Evolutionary conservation across 2,888 invertebrate species (phyloP), one percentile per base, ranked within the genome.

Genomic region (Dryococelus australis): DNA sequence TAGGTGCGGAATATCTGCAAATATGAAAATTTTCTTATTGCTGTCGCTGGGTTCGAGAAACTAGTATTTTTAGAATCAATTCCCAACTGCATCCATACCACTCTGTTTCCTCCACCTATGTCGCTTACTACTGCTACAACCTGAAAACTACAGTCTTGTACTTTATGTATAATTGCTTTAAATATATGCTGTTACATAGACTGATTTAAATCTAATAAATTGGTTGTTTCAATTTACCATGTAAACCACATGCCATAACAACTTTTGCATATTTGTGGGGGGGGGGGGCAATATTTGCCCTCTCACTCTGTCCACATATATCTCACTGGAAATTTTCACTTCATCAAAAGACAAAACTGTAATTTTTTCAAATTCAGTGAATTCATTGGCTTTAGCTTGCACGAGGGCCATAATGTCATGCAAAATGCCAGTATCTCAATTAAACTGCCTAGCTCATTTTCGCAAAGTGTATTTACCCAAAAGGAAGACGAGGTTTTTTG

Each of bases 81-180:
- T 65, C 20, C 65, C 24, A 65, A 24, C 65, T 65, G 65, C 24
- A 12, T 65, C 65, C 20, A 65, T 65, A 65, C 16, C 65, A 65
- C 65, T 65, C 65, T 65, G 65, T 65, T 65, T 65, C 65, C 65
- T 65, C 65, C 10, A n/a, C n/a, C n/a, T n/a, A n/a, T n/a, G n/a
- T n/a, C n/a, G n/a, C n/a, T n/a, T n/a, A n/a, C n/a, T n/a, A 65
- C 65, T 65, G 24, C 65, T 65, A 65, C 65, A 9, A 65, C 65
- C 65, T 65, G 65, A 24, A 65, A 65, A 65, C 65, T 16, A 16
- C 20, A 65, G 16, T 65, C 10, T 65, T 65, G 65, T 20, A 65
- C 65, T 65, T 65, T 65, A 65, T 5, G 65, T 65, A 65, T 65
- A 65, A 65, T 65, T 65, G 8, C 65, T 65, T 65, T 9, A 5